These are phyloP conservation scores for Arnoldichthys spilopterus DNA, from an alignment of 2,797 vertebrate genomes.

Conservation along the genomic window DNA sequence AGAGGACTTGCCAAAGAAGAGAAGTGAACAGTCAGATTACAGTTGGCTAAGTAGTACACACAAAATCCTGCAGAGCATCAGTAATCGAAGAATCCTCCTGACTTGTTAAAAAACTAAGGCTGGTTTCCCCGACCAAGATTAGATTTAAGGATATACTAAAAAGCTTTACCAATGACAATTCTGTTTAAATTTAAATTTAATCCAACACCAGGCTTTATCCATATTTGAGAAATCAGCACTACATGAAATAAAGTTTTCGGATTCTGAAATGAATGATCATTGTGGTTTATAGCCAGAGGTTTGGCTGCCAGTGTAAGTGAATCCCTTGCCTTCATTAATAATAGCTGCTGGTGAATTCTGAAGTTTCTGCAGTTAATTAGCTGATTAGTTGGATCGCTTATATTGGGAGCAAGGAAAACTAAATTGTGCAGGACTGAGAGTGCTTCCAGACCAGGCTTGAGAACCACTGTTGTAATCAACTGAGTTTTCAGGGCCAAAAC, in stretches of 20 bases:
- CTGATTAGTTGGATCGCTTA: not conserved
- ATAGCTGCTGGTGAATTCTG: not conserved
- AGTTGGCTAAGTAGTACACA: not conserved
- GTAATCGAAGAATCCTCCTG: not conserved
- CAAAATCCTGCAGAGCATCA: not conserved
- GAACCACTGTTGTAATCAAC: too few relatives aligned
- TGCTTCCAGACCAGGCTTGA: too few relatives aligned
- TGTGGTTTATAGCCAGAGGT: not conserved
- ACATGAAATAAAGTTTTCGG: too few relatives aligned
- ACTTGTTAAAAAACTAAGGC: not conserved
- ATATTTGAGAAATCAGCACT: too few relatives aligned
- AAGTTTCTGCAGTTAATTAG: not conserved
- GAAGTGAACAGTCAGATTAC: not conserved
- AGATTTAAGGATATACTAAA: too few relatives aligned
- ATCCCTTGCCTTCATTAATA: not conserved
- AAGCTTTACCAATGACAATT: too few relatives aligned
- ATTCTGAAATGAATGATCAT: constrained; percentile 4
- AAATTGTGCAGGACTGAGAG: too few relatives aligned
- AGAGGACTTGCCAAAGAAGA: not conserved
- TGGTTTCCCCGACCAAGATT: too few relatives aligned
- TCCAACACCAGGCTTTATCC: too few relatives aligned
- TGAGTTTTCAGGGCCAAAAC: not conserved
- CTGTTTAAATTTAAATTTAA: too few relatives aligned
- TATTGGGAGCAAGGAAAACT: not conserved
- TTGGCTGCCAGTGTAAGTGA: not conserved